phyloP scores from a whole-genome alignment of 2,888 invertebrate genomes.

The Nymphalis urticae region DNA sequence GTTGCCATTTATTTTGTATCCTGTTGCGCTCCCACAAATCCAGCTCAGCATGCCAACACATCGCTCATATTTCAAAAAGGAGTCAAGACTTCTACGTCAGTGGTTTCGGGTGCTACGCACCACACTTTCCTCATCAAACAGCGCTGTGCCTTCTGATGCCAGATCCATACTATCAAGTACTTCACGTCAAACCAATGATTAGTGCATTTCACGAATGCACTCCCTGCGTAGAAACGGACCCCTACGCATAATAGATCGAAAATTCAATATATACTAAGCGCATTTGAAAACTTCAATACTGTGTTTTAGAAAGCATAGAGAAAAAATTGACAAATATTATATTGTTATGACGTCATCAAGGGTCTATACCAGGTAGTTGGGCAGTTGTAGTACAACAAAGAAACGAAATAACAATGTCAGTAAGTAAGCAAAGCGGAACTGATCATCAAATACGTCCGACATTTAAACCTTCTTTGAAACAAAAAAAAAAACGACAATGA shows the following conservation, averaged over 20 bases:
- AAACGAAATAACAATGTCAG: conserved; percentile 4
- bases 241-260: conserved; percentile 39
- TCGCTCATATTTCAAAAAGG: conserved; percentile 49
- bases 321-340: conserved; percentile 47
- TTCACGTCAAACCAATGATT: conserved; percentile 61
- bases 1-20: neutral
- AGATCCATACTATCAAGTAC: conserved; percentile 62
- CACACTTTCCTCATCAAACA: conserved; percentile 67
- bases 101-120: conserved; percentile 69
- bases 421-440: neutral
- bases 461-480: too few relatives aligned
- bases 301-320: conserved; percentile 61
- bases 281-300: conserved; percentile 51
- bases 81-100: conserved; percentile 75
- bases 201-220: conserved; percentile 49
- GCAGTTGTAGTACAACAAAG: neutral
- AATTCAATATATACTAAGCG: conserved; percentile 44
- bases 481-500: neutral
- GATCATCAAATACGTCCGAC: neutral
- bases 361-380: conserved; percentile 46
- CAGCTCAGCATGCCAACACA: too few relatives aligned
- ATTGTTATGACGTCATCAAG: conserved; percentile 38
- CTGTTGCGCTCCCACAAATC: neutral
- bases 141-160: conserved; percentile 53
- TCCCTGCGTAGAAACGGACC: conserved; percentile 77